phyloP scores from a whole-genome alignment of 1,140 invertebrate genomes.

The Thaumatotibia leucotreta region DNA sequence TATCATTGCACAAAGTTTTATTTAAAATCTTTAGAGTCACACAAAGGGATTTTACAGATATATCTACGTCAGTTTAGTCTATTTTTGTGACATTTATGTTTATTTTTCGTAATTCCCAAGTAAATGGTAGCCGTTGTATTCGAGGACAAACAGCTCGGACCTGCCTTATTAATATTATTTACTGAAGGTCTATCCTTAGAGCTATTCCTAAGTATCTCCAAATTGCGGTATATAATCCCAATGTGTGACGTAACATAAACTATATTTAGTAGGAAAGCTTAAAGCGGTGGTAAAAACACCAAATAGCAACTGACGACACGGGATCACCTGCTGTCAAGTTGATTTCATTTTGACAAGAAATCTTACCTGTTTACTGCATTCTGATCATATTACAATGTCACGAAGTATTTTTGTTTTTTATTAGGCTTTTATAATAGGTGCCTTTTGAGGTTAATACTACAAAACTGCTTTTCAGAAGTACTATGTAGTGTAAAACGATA shows the following conservation, averaged over 20 bases:
- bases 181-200: no score
- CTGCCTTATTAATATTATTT: neutral
- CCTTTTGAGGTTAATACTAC: no score
- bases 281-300: constrained; percentile 30
- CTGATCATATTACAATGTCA: no score
- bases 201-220: neutral
- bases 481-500: no score
- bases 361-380: no score
- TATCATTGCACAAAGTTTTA: constrained; percentile 2
- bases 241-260: neutral
- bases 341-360: neutral
- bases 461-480: no score
- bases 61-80: neutral
- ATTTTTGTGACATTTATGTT: neutral
- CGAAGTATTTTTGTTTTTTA: no score
- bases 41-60: neutral
- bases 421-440: no score
- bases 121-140: no score
- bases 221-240: neutral
- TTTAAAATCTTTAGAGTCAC: neutral
- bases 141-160: no score
- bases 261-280: constrained; percentile 27
- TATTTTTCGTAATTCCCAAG: neutral
- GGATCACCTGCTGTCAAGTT: neutral
- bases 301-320: neutral